Conservation (phyloP, 2,888 invertebrate species). For the Sthenelais limicola region DNA sequence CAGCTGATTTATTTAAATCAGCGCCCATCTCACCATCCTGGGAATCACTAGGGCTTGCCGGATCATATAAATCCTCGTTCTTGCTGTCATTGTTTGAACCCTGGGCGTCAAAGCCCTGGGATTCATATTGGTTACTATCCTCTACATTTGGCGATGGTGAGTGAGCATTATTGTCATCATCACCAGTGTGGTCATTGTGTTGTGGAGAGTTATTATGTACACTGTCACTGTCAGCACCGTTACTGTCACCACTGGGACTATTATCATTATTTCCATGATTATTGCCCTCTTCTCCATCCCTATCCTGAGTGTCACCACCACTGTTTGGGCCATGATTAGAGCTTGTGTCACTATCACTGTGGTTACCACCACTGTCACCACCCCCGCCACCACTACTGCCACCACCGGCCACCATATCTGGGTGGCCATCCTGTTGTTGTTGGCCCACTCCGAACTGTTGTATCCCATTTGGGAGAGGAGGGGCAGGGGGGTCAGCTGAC, state of each 20-base stretch:
- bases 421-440: conserved; percentile 1
- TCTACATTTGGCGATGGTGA: not conserved
- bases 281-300: not conserved
- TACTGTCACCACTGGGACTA: not conserved
- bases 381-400: not conserved
- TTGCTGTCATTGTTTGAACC: conserved; percentile 1
- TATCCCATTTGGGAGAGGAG: no score
- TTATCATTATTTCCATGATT: not conserved
- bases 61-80: conserved; percentile 25
- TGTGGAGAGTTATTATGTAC: no score
- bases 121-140: not conserved
- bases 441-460: no score
- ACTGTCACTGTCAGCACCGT: conserved; percentile 9
- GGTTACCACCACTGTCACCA: not conserved
- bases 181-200: conserved; percentile 31
- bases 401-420: not conserved
- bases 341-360: not conserved
- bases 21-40: conserved; percentile 3
- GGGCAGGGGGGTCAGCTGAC: no score
- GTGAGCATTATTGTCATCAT: not conserved
- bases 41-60: conserved; percentile 27
- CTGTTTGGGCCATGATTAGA: not conserved
- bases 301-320: not conserved
- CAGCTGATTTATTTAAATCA: conserved; percentile 9
- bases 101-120: no score